Conservation (phyloP, 2,888 invertebrate genomes). For the Sialis lutaria region DNA sequence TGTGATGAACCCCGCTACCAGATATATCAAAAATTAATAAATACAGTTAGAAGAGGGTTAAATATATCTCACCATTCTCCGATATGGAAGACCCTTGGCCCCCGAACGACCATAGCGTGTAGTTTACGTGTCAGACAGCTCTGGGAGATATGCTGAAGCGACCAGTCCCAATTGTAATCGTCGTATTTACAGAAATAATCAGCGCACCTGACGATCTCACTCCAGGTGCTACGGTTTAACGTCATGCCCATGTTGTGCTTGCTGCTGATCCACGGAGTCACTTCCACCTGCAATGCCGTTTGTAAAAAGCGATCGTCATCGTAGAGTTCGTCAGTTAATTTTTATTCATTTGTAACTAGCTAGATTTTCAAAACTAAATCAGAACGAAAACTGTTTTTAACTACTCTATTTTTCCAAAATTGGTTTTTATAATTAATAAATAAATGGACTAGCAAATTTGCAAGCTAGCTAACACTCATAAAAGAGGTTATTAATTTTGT, state of each 20-base stretch:
- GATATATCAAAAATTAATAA: constrained; percentile 6
- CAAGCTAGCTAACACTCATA: too few relatives aligned
- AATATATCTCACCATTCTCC: constrained; percentile 75
- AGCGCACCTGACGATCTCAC: constrained; percentile 59
- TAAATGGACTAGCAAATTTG: too few relatives aligned
- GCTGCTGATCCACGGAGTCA: constrained; percentile 88
- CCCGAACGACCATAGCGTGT: constrained; percentile 76
- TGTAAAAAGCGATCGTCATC: too few relatives aligned
- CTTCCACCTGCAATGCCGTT: constrained; percentile 52
- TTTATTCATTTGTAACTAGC: too few relatives aligned
- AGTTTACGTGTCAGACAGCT: constrained; percentile 60
- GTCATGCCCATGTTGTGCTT: constrained; percentile 99
- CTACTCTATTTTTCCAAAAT: too few relatives aligned
- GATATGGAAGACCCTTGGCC: constrained; percentile 93
- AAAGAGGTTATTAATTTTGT: too few relatives aligned
- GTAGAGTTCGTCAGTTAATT: too few relatives aligned
- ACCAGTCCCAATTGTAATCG: constrained; percentile 99
- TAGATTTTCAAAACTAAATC: too few relatives aligned
- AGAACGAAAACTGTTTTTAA: too few relatives aligned
- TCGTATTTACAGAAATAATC: constrained; percentile 88
- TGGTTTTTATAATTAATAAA: too few relatives aligned
- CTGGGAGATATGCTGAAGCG: constrained; percentile 78
- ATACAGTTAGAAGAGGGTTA: background rate
- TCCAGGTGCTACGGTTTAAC: constrained; percentile 79
- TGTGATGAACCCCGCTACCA: constrained; percentile 86